Evolutionary conservation across 2,113 vertebrate species (phyloP), one percentile per base, ranked within the genome.

Genomic region (Chitala chitala): DNA sequence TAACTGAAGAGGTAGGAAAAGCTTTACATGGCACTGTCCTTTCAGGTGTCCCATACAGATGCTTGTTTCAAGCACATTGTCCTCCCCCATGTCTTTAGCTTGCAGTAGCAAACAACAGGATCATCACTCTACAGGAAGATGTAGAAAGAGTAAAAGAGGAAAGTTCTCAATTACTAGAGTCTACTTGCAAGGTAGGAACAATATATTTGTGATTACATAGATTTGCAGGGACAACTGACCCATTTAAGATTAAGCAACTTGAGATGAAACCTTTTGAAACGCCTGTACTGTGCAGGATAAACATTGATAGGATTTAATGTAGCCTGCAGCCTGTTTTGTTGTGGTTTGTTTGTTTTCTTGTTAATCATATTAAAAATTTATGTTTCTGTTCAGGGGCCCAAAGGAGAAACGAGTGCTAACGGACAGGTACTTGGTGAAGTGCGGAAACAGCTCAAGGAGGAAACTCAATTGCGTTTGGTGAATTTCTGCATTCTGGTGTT

Each of bases 41-140:
- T 8, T 29, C 29, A 48, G 24, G 10, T 40, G 20, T 73, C 22
- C 64, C 9, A 26, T 6, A 48, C 33, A 44, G 24, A 46, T 15
- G 10, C 24, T 4, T 69, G 22, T 1, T 40, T 53, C 8, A n/a
- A 50, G 63, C 22, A 46, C 8, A 53, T 75, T 73, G 56, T 59
- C 79, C 54, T 72, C n/a, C n/a, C n/a, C n/a, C n/a, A n/a, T n/a
- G n/a, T 75, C 83, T 46, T 2, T 81, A 99, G 97, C 94, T 99
- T 26, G 97, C 97, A 0, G 97, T 98, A 63, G 96, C 96, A 68
- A 99, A 99, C 83, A 99, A 99, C 84, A 88, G 97, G 86, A 98
- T 99, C 84, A 98, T 99, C 85, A 98, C 97, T 0, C 86, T 99
- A 82, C 97, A 99, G 81, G 97, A 98, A 73, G 97, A 99, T 61